Percentiles rank a stretch among this genome's conserved stretches.
Evolutionary conservation across 2,113 vertebrate species (phyloP).

Genomic region (Saiga tatarica): DNA sequence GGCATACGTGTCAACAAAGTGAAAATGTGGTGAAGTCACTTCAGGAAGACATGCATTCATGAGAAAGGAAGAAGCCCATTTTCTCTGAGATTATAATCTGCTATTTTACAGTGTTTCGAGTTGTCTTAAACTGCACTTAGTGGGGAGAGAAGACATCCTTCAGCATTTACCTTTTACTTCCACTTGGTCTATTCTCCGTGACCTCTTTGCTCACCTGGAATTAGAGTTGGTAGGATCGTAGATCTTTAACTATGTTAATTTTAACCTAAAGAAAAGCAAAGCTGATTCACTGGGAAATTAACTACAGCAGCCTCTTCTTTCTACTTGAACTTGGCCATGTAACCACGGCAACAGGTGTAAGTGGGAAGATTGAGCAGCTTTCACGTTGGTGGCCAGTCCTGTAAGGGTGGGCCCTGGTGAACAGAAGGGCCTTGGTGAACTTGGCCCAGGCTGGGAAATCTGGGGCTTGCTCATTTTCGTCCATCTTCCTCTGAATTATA

Average conservation of each 20-base stretch:
- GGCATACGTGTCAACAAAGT: not conserved
- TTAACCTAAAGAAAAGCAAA: not conserved
- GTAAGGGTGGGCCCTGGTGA: accelerated
- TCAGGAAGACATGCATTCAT: not conserved
- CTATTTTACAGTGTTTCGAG: accelerated
- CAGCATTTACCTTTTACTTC: accelerated
- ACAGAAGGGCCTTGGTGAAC: not conserved
- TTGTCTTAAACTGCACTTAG: not conserved
- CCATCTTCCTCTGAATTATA: accelerated
- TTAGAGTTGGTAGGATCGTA: not conserved
- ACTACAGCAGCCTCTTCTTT: not conserved
- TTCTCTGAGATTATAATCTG: not conserved
- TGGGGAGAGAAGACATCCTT: accelerated
- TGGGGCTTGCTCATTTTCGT: accelerated
- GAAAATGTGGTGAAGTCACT: not conserved
- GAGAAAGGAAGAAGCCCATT: not conserved
- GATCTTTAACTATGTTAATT: not conserved
- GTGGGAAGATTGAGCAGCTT: accelerated
- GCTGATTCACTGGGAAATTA: not conserved
- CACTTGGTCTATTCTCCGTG: not conserved
- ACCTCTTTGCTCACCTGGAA: not conserved
- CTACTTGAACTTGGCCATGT: accelerated
- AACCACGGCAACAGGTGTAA: accelerated
- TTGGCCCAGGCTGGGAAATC: accelerated
- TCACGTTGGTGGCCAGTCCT: too few species aligned